A percentile compares a stretch with the other conserved stretches of the same genome.
phyloP scores from a whole-genome alignment of 2,888 invertebrate genomes.

The Slavum lentiscoides region DNA sequence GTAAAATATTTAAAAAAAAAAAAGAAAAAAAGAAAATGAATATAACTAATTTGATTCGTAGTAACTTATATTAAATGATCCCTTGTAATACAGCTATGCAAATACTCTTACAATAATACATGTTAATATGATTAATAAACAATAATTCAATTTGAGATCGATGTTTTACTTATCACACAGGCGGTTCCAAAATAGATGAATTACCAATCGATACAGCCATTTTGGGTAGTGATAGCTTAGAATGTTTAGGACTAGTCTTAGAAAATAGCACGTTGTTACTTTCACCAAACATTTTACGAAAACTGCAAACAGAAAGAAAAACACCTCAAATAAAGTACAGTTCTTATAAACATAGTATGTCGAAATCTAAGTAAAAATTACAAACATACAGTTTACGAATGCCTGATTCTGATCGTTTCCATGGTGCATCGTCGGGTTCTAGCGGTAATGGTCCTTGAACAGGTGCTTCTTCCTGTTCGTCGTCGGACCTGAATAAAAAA shows the following conservation, averaged over 20 bases:
- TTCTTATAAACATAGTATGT: background rate
- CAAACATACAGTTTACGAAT: constrained; percentile 85
- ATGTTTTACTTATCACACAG: constrained; percentile 40
- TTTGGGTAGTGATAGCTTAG: constrained; percentile 77
- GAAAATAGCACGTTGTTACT: constrained; percentile 61
- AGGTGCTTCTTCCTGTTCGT: constrained; percentile 76
- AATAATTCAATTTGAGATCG: constrained; percentile 47
- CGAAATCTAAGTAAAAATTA: background rate
- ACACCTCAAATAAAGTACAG: constrained; percentile 20
- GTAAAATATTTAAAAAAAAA: constrained; percentile 4
- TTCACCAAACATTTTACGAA: constrained; percentile 87
- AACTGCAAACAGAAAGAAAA: constrained; percentile 65
- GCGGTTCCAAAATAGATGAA: constrained; percentile 47
- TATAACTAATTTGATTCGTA: constrained; percentile 24
- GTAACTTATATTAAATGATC: constrained; percentile 32
- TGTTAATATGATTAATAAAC: constrained; percentile 5
- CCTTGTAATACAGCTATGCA: constrained; percentile 10
- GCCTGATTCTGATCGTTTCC: constrained; percentile 80
- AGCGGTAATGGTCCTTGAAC: constrained; percentile 96
- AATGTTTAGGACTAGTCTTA: constrained; percentile 78
- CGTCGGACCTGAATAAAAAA: constrained; percentile 50
- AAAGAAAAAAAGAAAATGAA: constrained; percentile 9
- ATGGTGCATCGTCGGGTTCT: constrained; percentile 96
- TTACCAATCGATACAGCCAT: constrained; percentile 64
- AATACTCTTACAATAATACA: constrained; percentile 19